Percentiles rank a stretch among this genome's conserved stretches.
phyloP scores from a whole-genome alignment of 2,888 invertebrate genomes.

The Chirona hameri region DNA sequence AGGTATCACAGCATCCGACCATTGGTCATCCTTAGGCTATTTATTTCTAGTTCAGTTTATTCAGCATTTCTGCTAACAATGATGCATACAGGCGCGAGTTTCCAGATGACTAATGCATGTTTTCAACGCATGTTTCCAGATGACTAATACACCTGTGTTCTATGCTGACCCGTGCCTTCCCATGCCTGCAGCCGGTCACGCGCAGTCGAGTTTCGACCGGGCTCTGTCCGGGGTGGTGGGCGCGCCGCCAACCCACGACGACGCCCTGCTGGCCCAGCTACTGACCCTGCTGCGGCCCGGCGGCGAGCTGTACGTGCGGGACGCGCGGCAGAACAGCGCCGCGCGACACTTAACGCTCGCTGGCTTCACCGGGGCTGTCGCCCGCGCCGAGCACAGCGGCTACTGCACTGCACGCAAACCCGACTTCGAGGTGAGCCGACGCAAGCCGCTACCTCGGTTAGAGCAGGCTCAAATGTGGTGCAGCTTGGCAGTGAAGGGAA shows the following conservation, averaged over 20 bases:
- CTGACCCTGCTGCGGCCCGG: slow-evolving; percentile 37
- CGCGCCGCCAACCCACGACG: slow-evolving; percentile 33
- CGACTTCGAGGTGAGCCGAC: slow-evolving; percentile 37
- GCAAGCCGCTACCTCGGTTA: not conserved
- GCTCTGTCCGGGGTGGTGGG: slow-evolving; percentile 35
- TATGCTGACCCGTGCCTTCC: not conserved
- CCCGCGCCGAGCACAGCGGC: not conserved
- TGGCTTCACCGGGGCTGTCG: slow-evolving; percentile 35
- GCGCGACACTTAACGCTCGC: slow-evolving; percentile 35
- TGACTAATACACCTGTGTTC: too few species aligned
- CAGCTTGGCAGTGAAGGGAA: too few species aligned
- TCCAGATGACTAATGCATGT: too few species aligned
- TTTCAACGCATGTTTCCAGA: too few species aligned
- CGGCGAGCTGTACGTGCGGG: slow-evolving; percentile 34
- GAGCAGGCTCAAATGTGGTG: not conserved
- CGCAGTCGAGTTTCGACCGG: slow-evolving; percentile 34
- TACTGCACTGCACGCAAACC: slow-evolving; percentile 31
- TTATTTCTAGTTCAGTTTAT: too few species aligned
- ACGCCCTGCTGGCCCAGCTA: slow-evolving; percentile 33
- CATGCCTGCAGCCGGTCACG: slow-evolving; percentile 32
- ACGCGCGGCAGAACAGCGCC: slow-evolving; percentile 13
- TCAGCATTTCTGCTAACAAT: too few species aligned
- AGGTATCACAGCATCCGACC: too few species aligned
- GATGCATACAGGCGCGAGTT: too few species aligned
- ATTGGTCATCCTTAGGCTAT: too few species aligned